Percentiles rank a stretch among this genome's conserved stretches.
Conservation (phyloP, 2,888 invertebrate species). For the Pachycephus smyrnensis region DNA sequence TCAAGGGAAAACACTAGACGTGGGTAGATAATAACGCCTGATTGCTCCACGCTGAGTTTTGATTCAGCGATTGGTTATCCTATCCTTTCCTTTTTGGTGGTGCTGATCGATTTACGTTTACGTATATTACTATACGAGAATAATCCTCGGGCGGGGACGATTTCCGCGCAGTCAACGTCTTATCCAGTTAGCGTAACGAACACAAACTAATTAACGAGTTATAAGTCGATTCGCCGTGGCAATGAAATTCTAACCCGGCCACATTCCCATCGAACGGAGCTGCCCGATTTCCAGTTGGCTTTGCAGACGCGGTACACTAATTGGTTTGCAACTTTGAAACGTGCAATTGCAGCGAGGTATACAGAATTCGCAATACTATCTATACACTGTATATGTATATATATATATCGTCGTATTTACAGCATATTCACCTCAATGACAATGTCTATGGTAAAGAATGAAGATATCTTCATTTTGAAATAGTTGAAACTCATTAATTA, state of each 20-base stretch:
- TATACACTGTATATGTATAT: conserved; percentile 14
- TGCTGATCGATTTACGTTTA: not conserved
- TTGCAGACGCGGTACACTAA: conserved; percentile 35
- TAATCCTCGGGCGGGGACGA: not conserved
- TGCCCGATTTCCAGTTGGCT: conserved; percentile 3
- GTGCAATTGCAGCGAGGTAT: conserved; percentile 27
- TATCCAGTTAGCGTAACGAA: conserved; percentile 45
- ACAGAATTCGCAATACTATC: conserved; percentile 34
- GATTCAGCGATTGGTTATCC: not conserved
- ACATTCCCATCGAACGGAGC: conserved; percentile 2
- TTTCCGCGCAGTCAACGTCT: conserved; percentile 29
- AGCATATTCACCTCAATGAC: not conserved
- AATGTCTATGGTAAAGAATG: not conserved
- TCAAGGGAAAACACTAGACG: not conserved
- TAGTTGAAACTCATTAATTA: not conserved
- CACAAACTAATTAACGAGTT: conserved; percentile 52
- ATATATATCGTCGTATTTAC: not conserved
- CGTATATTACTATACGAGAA: not conserved
- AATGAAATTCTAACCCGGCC: conserved; percentile 43
- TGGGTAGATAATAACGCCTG: not conserved
- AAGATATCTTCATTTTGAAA: not conserved
- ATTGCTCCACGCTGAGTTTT: not conserved
- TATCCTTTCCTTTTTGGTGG: not conserved
- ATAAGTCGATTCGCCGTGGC: conserved; percentile 41
- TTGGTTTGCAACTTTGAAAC: conserved; percentile 29